Evolutionary conservation across 2,113 vertebrate genomes (phyloP), one percentile per base, ranked within the genome.

Genomic region (Hemichromis elongatus): DNA sequence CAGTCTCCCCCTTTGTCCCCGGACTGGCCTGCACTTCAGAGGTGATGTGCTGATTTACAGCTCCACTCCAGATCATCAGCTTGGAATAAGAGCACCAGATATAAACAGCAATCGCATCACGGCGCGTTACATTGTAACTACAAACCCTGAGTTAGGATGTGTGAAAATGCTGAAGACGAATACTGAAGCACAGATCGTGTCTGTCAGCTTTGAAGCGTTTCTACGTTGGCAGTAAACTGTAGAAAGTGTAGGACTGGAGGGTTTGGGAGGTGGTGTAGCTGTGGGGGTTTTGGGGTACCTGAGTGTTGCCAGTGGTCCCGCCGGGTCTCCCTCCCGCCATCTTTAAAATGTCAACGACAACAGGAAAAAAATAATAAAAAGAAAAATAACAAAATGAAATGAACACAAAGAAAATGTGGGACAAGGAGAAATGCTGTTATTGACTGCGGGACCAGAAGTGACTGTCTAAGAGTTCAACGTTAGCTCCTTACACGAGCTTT

Each of bases 301-400:
- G 96, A 95, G 92, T 92, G 94, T 84, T 95, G 94, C 94, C 95
- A 93, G 95, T 95, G 92, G 93, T 95, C 91, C 96, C 94, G 88
- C 94, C 83, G 83, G 95, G 94, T 96, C 96, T 95, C 92, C 96
- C 96, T 95, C 96, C 96, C 55, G 95, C 84, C 95, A 95, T 96
- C 96, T 96, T 92, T 93, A 91, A 94, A 86, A 87, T 90, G 87
- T 92, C 82, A 95, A 93, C 53, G 84, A 84, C 28, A 55, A 88
- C 19, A 86, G 77, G 16, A 53, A 78, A 81, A 37, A 79, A 33
- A 86, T 26, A 84, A 79, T 47, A 16, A 82, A 80, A 56, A 81
- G 3, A 55, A 77, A 89, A 75, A 86, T 53, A 84, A 86, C 54
- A 80, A 90, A 89, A 89, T 91, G 68, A 87, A 90, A 90, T 89